Evolutionary conservation across 1,140 invertebrate species (phyloP).

Genomic region (Steinernema feltiae): DNA sequence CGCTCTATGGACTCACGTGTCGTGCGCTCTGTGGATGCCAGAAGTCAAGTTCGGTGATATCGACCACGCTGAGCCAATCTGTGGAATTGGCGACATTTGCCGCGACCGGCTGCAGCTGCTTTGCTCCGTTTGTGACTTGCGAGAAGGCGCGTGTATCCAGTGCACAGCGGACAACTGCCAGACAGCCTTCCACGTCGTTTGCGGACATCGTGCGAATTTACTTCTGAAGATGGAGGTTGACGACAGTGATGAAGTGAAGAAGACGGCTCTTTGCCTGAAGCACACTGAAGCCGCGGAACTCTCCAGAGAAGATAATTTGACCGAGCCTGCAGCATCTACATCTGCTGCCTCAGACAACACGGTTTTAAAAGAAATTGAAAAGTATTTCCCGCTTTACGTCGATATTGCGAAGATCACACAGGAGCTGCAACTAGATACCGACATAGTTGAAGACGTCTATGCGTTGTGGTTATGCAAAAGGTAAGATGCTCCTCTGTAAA

Average conservation of each 20-base stretch:
- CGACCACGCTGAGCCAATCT: not conserved
- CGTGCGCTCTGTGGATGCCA: not conserved
- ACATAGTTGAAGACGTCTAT: not conserved
- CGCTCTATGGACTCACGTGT: not conserved
- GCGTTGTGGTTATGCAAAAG: slow-evolving; percentile 25
- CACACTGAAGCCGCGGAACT: no score
- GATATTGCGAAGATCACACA: not conserved
- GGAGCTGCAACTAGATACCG: not conserved
- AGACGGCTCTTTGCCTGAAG: not conserved
- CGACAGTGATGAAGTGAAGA: not conserved
- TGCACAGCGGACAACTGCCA: not conserved
- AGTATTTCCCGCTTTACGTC: not conserved
- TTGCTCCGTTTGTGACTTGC: not conserved
- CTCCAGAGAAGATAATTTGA: no score
- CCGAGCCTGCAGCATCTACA: not conserved
- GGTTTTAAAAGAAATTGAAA: no score
- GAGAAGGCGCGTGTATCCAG: not conserved
- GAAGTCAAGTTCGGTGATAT: not conserved
- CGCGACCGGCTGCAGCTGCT: not conserved
- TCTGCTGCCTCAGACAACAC: no score
- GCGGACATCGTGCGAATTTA: not conserved
- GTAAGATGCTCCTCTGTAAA: not conserved
- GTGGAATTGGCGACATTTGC: not conserved
- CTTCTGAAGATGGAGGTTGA: not conserved
- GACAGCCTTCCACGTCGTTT: not conserved